Evolutionary conservation across 2,113 vertebrate genomes (phyloP).

Genomic region (Oryzias curvinotus): DNA sequence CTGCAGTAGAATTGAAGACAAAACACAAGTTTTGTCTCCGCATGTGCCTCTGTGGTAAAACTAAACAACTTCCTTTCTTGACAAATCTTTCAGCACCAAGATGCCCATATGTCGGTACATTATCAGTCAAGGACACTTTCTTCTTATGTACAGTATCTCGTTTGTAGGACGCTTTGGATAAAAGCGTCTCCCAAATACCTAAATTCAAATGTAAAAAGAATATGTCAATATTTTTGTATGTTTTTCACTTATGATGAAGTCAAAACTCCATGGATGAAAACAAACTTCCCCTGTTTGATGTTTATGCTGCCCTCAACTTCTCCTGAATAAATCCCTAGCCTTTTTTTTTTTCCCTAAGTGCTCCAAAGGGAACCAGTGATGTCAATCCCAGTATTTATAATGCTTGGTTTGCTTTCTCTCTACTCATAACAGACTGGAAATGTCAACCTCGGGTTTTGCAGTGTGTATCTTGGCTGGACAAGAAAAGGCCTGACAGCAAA

Average conservation of each 20-base stretch:
- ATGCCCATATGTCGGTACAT: no score
- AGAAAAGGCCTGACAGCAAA: slow-evolving; percentile 53
- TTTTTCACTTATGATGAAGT: slow-evolving; percentile 7
- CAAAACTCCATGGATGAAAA: slow-evolving; percentile 31
- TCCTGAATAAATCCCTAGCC: slow-evolving; percentile 20
- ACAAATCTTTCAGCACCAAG: no score
- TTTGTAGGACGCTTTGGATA: no score
- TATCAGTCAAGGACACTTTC: no score
- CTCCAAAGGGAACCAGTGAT: slow-evolving; percentile 61
- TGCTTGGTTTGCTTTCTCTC: slow-evolving; percentile 66
- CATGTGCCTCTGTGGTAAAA: no score
- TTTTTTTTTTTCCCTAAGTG: slow-evolving; percentile 17
- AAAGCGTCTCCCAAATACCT: no score
- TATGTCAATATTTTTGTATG: background rate
- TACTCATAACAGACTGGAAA: slow-evolving; percentile 60
- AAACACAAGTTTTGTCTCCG: no score
- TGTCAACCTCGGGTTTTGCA: slow-evolving; percentile 52
- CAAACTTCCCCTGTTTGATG: slow-evolving; percentile 12
- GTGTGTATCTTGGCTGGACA: slow-evolving; percentile 68
- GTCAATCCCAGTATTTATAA: slow-evolving; percentile 69
- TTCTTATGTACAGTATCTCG: no score
- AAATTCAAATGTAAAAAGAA: slow-evolving; percentile 24
- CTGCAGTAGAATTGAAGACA: no score
- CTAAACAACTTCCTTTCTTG: no score
- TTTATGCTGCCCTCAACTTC: slow-evolving; percentile 32